Evolutionary conservation across 1,140 invertebrate genomes (phyloP), one percentile per base, ranked within the genome.

Genomic region (Antheraea mylitta): DNA sequence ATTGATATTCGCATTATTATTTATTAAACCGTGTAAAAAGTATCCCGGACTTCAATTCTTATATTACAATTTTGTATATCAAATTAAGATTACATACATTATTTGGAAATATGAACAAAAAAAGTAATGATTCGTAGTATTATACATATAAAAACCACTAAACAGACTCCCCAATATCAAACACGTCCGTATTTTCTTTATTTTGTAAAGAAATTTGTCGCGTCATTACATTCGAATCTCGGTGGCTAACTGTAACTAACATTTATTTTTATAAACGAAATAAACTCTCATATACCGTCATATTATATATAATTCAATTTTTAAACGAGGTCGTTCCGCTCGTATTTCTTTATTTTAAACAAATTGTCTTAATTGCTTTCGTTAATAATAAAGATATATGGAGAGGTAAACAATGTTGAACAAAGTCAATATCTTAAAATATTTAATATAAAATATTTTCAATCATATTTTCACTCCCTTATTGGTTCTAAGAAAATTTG

Each of bases 1-100:
- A 78, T 84, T 71, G 78, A 83, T 77, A 53, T 80, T 53, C 45
- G 6, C 45, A 53, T 53, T 53, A 53, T 53, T 53, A 53, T 53
- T 53, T 53, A 16, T 53, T 53, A 13, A 53, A 53, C 45, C 45
- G 16, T 53, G 45, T 53, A 53, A 53, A 53, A 53, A 53, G 45
- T 53, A 53, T 53, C 45, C 11, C 16, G 45, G 45, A n/a, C 10
- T 16, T n/a, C 16, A 16, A 53, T 53, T 53, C 13, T 53, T 53
- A 53, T 2, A 53, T 53, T 53, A 16, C 5, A 13, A 53, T 16
- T 53, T 53, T 16, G 11, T 13, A 53, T 6, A 53, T 53, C 45
- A 42, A 42, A 42, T 42, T 42, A 10, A 53, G 11, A 13, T 48
- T 48, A 48, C 7, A 53, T 9, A 53, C 11, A 16, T 53, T 53